These are phyloP conservation scores for Vultur gryphus DNA, from an alignment of 2,797 vertebrate genomes.

Conservation along the genomic window DNA sequence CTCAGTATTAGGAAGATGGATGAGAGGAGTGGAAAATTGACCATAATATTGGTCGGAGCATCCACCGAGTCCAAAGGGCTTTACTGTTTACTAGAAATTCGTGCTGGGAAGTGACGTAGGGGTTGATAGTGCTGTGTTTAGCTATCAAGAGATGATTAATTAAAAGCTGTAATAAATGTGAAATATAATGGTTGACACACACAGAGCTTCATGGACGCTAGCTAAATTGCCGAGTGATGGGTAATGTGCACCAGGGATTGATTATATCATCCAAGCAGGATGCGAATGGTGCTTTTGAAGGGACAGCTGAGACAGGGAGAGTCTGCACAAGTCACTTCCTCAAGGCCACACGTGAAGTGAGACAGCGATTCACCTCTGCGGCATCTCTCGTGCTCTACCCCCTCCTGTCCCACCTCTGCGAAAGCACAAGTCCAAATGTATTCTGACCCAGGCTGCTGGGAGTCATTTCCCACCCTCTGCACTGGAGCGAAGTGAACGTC, in stretches of 20 bases:
- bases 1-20: neutral
- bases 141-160: slow-evolving; percentile 18
- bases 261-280: neutral
- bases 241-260: neutral
- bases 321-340: neutral
- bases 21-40: slow-evolving; percentile 14
- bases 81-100: slow-evolving; percentile 2
- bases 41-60: neutral
- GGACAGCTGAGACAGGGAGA: neutral
- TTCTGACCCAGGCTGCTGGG: neutral
- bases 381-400: neutral
- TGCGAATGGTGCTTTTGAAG: neutral
- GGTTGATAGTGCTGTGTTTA: neutral
- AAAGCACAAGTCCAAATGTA: neutral
- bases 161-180: neutral
- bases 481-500: neutral
- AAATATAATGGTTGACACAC: neutral
- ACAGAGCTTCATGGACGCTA: neutral
- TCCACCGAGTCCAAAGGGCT: neutral
- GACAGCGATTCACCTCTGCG: neutral
- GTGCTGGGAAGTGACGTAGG: neutral
- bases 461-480: neutral
- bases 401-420: neutral
- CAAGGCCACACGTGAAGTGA: neutral
- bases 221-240: neutral